phyloP scores from a whole-genome alignment of 2,113 vertebrate genomes.

The Plotosus lineatus region DNA sequence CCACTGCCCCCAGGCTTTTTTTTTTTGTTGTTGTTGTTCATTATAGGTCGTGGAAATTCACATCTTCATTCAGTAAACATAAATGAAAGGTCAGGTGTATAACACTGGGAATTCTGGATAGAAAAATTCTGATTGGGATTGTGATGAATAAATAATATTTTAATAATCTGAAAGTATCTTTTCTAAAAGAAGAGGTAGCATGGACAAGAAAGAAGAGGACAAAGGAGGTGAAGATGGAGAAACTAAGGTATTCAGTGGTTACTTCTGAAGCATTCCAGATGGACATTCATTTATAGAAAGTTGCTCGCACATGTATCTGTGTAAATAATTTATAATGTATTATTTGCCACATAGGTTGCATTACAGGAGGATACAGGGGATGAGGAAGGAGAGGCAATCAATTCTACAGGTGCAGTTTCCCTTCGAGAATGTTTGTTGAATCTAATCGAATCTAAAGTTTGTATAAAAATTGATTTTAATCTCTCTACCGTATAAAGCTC shows the following conservation, averaged over 20 bases:
- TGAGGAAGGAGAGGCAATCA: slow-evolving; percentile 20
- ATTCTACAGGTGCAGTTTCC: slow-evolving; percentile 32
- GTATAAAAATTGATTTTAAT: not conserved
- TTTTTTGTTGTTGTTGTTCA: no score
- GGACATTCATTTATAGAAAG: not conserved
- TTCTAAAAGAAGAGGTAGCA: slow-evolving; percentile 58
- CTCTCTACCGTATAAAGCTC: not conserved
- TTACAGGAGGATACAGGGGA: slow-evolving; percentile 32
- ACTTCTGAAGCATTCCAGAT: not conserved
- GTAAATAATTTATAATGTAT: not conserved
- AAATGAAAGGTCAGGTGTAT: no score
- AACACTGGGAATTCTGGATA: no score
- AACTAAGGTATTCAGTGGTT: slow-evolving; percentile 59
- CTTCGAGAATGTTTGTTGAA: no score
- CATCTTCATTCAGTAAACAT: no score
- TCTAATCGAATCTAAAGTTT: no score
- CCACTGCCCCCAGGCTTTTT: no score
- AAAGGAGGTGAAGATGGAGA: slow-evolving; percentile 57
- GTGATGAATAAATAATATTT: not conserved
- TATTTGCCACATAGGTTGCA: slow-evolving; percentile 15
- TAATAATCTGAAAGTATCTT: slow-evolving; percentile 1
- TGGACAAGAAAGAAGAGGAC: slow-evolving; percentile 60
- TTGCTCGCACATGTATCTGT: not conserved
- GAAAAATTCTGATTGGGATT: no score
- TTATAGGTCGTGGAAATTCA: no score